phyloP scores from a whole-genome alignment of 2,888 invertebrate species.

The Chloroclystis v-ata region DNA sequence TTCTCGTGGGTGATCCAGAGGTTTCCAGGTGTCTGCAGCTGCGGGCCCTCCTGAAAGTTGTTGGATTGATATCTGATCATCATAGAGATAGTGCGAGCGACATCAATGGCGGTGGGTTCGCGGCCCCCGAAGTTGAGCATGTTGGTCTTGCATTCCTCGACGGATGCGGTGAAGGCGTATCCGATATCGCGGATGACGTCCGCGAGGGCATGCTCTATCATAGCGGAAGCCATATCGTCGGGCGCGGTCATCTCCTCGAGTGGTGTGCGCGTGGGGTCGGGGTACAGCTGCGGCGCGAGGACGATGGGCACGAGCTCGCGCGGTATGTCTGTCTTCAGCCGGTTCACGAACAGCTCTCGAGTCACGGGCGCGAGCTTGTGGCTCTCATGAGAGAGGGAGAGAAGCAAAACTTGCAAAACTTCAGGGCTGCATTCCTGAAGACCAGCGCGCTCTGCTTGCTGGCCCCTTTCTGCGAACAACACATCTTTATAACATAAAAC shows the following conservation, averaged over 20 bases:
- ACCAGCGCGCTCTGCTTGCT: slow-evolving; percentile 86
- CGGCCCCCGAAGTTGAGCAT: slow-evolving; percentile 88
- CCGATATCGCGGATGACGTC: slow-evolving; percentile 96
- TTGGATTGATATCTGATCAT: slow-evolving; percentile 89
- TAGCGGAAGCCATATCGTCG: slow-evolving; percentile 78
- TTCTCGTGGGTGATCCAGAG: slow-evolving; percentile 80
- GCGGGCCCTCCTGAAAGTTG: slow-evolving; percentile 80
- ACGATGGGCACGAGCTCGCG: slow-evolving; percentile 92
- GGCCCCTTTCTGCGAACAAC: slow-evolving; percentile 75
- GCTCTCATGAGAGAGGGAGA: slow-evolving; percentile 78
- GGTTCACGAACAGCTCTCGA: slow-evolving; percentile 88
- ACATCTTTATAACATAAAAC: background rate
- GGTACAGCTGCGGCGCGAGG: slow-evolving; percentile 91
- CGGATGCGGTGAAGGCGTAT: slow-evolving; percentile 89
- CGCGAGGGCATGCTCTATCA: slow-evolving; percentile 87
- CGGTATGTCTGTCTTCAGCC: slow-evolving; percentile 91
- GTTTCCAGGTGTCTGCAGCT: slow-evolving; percentile 81
- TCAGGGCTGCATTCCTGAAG: slow-evolving; percentile 94
- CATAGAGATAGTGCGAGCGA: slow-evolving; percentile 90
- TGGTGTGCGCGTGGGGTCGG: slow-evolving; percentile 84
- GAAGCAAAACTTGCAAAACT: slow-evolving; percentile 89
- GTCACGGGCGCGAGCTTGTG: slow-evolving; percentile 84
- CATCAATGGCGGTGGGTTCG: slow-evolving; percentile 89
- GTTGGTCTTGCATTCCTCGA: slow-evolving; percentile 92
- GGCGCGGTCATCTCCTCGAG: slow-evolving; percentile 81